These are phyloP conservation scores for Drosophila pallidifrons DNA, from an alignment of 1,140 invertebrate species.

Conservation along the genomic window DNA sequence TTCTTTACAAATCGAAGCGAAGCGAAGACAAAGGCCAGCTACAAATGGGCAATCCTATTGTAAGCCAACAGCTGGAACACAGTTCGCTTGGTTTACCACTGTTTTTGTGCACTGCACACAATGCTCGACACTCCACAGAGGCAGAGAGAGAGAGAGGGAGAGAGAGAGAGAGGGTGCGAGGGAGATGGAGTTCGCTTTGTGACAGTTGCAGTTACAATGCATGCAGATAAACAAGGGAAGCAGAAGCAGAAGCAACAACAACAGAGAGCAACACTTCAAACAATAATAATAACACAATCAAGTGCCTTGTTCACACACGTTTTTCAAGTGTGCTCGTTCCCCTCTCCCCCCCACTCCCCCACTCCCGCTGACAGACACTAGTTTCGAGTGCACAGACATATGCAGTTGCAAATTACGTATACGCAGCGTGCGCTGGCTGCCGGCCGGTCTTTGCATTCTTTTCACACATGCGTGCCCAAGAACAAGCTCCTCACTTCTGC, in stretches of 20 bases:
- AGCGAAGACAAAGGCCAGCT: not conserved
- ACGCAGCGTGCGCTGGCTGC: slow-evolving; percentile 48
- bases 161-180: not conserved
- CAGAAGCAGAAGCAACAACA: not conserved
- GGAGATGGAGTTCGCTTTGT: slow-evolving; percentile 35
- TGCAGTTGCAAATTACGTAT: slow-evolving; percentile 73
- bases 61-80: not conserved
- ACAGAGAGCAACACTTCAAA: slow-evolving; percentile 76
- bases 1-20: not conserved
- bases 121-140: slow-evolving; percentile 2
- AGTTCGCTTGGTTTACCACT: not conserved
- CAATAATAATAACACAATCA: slow-evolving; percentile 83
- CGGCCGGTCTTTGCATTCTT: slow-evolving; percentile 54
- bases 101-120: slow-evolving; percentile 4
- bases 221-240: slow-evolving; percentile 70
- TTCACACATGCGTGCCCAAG: slow-evolving; percentile 69
- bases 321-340: slow-evolving; percentile 49
- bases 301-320: slow-evolving; percentile 77
- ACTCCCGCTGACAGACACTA: slow-evolving; percentile 13
- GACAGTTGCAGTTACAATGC: slow-evolving; percentile 67
- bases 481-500: slow-evolving; percentile 22
- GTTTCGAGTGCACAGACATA: slow-evolving; percentile 55
- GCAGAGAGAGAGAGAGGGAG: not conserved
- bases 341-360: not conserved
- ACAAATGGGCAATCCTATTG: slow-evolving; percentile 14